These are phyloP conservation scores for Phrixothrix hirtus DNA, from an alignment of 2,888 invertebrate species.

Conservation along the genomic window DNA sequence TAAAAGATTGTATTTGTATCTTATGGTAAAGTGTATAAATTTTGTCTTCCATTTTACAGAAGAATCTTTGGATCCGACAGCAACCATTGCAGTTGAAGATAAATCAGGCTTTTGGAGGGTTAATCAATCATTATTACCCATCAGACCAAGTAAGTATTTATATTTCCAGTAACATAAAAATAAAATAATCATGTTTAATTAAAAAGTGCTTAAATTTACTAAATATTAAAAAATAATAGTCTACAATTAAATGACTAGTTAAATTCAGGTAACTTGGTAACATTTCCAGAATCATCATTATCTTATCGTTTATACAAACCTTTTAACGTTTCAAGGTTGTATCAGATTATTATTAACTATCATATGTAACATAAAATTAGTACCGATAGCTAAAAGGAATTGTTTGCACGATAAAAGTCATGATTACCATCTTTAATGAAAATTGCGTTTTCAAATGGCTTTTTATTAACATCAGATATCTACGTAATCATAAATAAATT, in stretches of 20 bases:
- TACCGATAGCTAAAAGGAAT: neutral
- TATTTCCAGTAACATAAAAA: too few relatives aligned
- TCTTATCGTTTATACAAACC: neutral
- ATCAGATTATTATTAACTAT: neutral
- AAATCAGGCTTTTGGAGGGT: constrained; percentile 4
- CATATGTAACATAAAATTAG: neutral
- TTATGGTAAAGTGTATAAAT: too few relatives aligned
- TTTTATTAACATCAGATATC: too few relatives aligned
- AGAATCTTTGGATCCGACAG: neutral
- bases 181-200: neutral
- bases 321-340: neutral
- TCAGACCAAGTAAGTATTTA: constrained; percentile 2
- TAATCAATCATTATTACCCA: neutral
- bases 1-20: too few relatives aligned
- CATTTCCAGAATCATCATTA: neutral
- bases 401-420: neutral
- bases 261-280: neutral
- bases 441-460: neutral
- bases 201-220: neutral
- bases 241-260: neutral
- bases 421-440: neutral
- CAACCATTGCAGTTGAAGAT: neutral
- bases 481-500: too few relatives aligned
- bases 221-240: neutral
- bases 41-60: too few relatives aligned